Base-by-base conservation (phyloP, 2,888 invertebrate genomes). In the Laspeyria flexula region DNA sequence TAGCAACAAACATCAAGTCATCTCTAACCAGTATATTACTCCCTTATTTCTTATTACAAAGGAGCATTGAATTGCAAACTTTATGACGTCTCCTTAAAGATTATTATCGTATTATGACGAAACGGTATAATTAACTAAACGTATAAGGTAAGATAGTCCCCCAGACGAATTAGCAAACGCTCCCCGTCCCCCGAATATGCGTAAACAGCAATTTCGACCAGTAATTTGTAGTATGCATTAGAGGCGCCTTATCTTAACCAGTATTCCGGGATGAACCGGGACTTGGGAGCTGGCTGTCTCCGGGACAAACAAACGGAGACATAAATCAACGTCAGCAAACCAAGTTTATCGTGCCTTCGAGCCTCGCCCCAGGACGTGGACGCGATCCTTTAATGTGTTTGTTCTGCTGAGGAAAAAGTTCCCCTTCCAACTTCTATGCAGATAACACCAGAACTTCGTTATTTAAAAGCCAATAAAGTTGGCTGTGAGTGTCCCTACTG, bases 301-400 rank as follows among this genome's bases (percentile, higher is more conserved):
- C 79, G 82, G 77, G 81, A 89, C 88, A 88, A 89, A 89, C 88
- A 88, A 90, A 87, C 86, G 79, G 78, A 83, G 83, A 85, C 86
- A 90, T 91, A 90, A 90, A 91, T 91, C 91, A 90, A 90, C 74
- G 91, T 90, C 91, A 86, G 76, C 77, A 77, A 74, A 77, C 73
- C 76, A 83, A 85, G 85, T 79, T 89, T 90, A 90, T 90, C 91
- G 84, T 86, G 79, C 76, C 81, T 81, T 81, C 79, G 77, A 76
- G 79, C 75, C 71, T 73, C 74, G 70, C 70, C 63, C 54, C 55
- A 59, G 79, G 79, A 81, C 78, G 72, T 73, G 79, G 81, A 74
- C 75, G 75, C 73, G 71, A 78, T 75, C 81, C 82, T 84, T 82
- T 85, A 88, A 88, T 86, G 87, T 86, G 86, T 88, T 88, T 86